Percentiles rank a stretch among this genome's conserved stretches.
phyloP scores from a whole-genome alignment of 2,113 vertebrate genomes.

The Mustelus asterias region DNA sequence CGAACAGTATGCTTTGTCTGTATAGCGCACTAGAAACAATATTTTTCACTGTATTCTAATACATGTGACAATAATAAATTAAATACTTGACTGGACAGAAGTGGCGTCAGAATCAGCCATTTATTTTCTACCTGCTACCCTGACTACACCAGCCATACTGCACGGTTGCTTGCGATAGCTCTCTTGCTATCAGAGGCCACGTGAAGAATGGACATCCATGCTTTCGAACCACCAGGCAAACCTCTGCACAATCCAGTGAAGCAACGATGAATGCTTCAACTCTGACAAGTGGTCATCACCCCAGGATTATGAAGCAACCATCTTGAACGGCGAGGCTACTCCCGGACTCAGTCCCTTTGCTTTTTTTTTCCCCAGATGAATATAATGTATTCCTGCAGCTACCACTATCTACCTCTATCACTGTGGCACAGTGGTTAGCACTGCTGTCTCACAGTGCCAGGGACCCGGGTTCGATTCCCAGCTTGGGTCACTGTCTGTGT shows the following conservation, averaged over 20 bases:
- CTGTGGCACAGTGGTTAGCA: too few species aligned
- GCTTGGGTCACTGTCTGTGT: too few species aligned
- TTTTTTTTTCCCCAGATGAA: neutral
- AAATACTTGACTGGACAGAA: neutral
- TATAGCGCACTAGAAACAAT: too few species aligned
- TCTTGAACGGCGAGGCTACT: neutral
- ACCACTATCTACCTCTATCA: neutral
- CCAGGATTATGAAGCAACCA: neutral
- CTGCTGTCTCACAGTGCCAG: too few species aligned
- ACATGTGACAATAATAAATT: too few species aligned
- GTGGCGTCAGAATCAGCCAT: neutral
- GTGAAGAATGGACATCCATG: neutral
- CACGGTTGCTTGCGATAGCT: neutral
- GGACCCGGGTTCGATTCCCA: too few species aligned
- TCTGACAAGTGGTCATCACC: neutral
- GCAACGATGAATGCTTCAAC: neutral
- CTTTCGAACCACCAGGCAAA: neutral
- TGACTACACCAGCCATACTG: neutral
- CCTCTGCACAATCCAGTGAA: too few species aligned
- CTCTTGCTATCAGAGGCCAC: neutral
- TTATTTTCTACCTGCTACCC: neutral
- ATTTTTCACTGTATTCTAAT: too few species aligned
- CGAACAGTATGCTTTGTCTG: too few species aligned
- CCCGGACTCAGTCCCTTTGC: neutral
- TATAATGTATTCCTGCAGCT: neutral